A percentile compares a stretch with the other conserved stretches of the same genome.
Conservation (phyloP, 2,113 vertebrate species). For the Plestiodon gilberti region DNA sequence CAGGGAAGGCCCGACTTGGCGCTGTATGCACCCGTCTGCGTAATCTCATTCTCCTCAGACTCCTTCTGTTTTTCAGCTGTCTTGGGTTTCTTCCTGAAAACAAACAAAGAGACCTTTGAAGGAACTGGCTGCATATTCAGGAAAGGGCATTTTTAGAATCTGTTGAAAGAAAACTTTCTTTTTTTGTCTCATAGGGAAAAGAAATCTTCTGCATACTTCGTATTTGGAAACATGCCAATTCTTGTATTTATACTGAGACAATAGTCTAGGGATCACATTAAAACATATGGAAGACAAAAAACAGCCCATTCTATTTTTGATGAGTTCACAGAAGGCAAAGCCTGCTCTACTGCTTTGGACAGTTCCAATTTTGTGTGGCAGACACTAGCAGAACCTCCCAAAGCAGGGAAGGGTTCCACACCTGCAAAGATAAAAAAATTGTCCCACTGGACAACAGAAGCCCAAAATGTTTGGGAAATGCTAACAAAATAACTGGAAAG, state of each 20-base stretch:
- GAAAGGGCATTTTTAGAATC: conserved; percentile 87
- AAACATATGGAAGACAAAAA: conserved; percentile 74
- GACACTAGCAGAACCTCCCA: conserved; percentile 73
- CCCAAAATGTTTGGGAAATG: too few species aligned
- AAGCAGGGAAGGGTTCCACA: conserved; percentile 30
- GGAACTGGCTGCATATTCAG: conserved; percentile 80
- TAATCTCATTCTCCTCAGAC: conserved; percentile 96
- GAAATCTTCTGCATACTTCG: conserved; percentile 73
- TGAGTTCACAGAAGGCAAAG: conserved; percentile 76
- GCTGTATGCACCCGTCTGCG: conserved; percentile 90
- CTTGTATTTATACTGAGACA: conserved; percentile 79
- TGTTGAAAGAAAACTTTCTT: conserved; percentile 84
- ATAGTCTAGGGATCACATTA: conserved; percentile 74
- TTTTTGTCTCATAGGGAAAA: conserved; percentile 62
- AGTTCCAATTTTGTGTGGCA: conserved; percentile 69
- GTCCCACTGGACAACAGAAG: too few species aligned
- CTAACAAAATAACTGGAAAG: too few species aligned
- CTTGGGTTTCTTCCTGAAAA: conserved; percentile 87
- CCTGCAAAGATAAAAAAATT: conserved; percentile 9
- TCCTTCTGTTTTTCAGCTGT: conserved; percentile 91
- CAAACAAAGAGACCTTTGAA: conserved; percentile 87
- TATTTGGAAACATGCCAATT: conserved; percentile 81
- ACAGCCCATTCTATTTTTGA: conserved; percentile 74
- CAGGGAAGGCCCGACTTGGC: conserved; percentile 89
- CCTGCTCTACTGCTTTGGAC: conserved; percentile 72